These are phyloP conservation scores for Sesamia nonagrioides DNA, from an alignment of 1,140 invertebrate species.

Conservation along the genomic window DNA sequence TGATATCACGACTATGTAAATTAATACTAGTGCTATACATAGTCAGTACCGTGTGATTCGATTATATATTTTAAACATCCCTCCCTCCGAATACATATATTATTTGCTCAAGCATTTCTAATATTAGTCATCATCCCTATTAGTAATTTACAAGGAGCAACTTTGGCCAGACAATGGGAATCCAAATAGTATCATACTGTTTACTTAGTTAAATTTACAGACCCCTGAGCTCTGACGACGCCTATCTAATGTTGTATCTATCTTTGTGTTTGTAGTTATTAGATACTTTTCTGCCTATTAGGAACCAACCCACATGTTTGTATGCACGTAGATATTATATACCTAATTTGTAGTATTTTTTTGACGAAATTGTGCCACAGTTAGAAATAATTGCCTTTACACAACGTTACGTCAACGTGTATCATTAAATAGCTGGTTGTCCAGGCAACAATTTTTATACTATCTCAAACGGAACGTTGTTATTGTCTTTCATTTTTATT, in stretches of 20 bases:
- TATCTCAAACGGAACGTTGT: slow-evolving; percentile 22
- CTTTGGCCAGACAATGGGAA: not conserved
- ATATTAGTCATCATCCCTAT: not conserved
- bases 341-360: not conserved
- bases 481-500: not conserved
- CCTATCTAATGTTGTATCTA: not conserved
- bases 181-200: not conserved
- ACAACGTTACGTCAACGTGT: slow-evolving; percentile 4
- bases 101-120: too few species aligned
- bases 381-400: not conserved
- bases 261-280: too few species aligned
- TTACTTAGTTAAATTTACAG: too few species aligned
- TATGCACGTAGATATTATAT: not conserved
- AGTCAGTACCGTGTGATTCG: too few species aligned
- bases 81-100: too few species aligned
- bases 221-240: too few species aligned
- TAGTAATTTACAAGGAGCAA: not conserved
- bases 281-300: not conserved
- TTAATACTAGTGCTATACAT: too few species aligned
- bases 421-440: slow-evolving; percentile 6
- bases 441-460: slow-evolving; percentile 5
- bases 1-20: too few species aligned
- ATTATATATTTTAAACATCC: too few species aligned
- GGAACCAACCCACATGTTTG: not conserved
- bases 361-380: slow-evolving; percentile 11